These are phyloP conservation scores for Bhutanitis thaidina DNA, from an alignment of 2,888 invertebrate species.

Conservation along the genomic window DNA sequence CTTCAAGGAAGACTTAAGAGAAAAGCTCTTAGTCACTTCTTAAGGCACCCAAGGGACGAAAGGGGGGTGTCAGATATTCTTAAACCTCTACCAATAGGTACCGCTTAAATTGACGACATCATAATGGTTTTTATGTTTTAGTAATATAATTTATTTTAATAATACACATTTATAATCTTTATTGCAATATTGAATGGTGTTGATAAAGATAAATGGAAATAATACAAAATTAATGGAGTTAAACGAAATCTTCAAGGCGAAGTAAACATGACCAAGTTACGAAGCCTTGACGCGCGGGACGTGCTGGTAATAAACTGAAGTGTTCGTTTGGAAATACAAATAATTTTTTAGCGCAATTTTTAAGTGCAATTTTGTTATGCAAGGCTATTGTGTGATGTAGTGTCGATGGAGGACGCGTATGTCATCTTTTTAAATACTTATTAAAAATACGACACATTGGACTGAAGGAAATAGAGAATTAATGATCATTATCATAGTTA, in stretches of 20 bases:
- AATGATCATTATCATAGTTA: too few relatives aligned
- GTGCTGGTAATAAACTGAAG: not conserved
- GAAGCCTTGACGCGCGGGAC: not conserved
- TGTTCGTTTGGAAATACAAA: not conserved
- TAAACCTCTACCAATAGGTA: too few relatives aligned
- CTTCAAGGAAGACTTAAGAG: too few relatives aligned
- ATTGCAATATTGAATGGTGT: not conserved
- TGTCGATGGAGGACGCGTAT: too few relatives aligned
- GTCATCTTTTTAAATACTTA: too few relatives aligned
- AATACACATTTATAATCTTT: conserved; percentile 3
- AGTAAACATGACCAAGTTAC: not conserved
- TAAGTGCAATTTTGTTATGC: not conserved
- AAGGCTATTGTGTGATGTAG: not conserved
- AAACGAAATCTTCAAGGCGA: not conserved
- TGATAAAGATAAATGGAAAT: conserved; percentile 2
- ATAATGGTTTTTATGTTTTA: not conserved
- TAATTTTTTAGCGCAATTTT: not conserved
- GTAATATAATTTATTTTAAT: not conserved
- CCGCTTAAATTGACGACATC: not conserved
- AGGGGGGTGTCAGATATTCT: too few relatives aligned
- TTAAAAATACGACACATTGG: too few relatives aligned
- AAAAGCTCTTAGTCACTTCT: too few relatives aligned
- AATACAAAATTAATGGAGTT: not conserved
- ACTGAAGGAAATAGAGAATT: too few relatives aligned
- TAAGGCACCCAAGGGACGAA: too few relatives aligned